Conservation (phyloP, 2,797 vertebrate genomes). For the Cercopithecus hamlyni region DNA sequence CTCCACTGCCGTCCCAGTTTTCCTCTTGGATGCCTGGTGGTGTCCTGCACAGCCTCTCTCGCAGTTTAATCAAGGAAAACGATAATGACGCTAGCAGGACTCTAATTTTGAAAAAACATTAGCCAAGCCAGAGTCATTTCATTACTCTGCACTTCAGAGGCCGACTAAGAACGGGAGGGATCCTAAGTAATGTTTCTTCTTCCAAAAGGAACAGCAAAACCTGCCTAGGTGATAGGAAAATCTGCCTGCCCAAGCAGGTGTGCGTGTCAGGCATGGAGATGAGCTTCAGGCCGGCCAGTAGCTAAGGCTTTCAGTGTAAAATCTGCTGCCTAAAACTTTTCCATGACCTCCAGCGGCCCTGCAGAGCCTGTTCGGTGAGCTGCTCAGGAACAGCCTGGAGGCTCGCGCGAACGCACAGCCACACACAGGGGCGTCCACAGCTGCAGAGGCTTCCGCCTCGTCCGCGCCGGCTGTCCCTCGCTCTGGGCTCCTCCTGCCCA, state of each 20-base stretch:
- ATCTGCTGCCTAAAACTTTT: slow-evolving; percentile 77
- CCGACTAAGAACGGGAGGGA: slow-evolving; percentile 37
- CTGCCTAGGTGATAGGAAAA: background rate
- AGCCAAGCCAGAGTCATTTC: slow-evolving; percentile 65
- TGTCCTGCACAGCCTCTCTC: slow-evolving; percentile 52
- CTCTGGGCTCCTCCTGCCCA: slow-evolving; percentile 51
- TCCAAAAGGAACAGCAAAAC: slow-evolving; percentile 50
- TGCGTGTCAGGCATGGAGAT: background rate
- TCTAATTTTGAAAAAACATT: slow-evolving; percentile 77
- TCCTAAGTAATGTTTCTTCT: slow-evolving; percentile 53
- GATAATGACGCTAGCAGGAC: slow-evolving; percentile 68
- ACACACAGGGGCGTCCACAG: slow-evolving; percentile 22
- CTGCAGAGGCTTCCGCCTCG: slow-evolving; percentile 61
- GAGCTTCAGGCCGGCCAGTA: background rate
- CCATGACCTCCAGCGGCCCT: slow-evolving; percentile 78
- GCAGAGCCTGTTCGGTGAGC: background rate
- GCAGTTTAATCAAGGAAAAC: slow-evolving; percentile 79
- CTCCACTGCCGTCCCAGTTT: background rate
- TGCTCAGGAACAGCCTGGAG: background rate
- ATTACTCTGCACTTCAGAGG: slow-evolving; percentile 68
- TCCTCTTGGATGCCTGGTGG: background rate
- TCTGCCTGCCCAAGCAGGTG: slow-evolving; percentile 43
- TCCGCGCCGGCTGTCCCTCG: slow-evolving; percentile 36
- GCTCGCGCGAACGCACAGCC: background rate
- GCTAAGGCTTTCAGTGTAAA: slow-evolving; percentile 38